These are phyloP conservation scores for Baryphthengus martii DNA, from an alignment of 2,113 vertebrate species.

Conservation along the genomic window DNA sequence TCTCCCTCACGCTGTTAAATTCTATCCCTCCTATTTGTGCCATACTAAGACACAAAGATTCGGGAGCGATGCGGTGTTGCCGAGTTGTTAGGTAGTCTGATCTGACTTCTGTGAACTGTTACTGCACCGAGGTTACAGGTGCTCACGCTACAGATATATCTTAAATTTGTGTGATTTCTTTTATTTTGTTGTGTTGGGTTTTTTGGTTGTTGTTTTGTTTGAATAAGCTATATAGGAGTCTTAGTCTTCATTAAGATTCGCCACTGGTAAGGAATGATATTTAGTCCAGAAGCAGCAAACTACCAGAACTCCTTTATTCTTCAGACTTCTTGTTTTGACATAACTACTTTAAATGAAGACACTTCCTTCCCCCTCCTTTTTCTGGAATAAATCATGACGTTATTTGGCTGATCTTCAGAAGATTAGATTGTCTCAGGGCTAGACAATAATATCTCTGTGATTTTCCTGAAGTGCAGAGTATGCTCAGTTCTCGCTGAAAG, in stretches of 20 bases:
- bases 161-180: background rate
- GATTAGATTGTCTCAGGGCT: constrained; percentile 1
- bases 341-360: background rate
- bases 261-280: background rate
- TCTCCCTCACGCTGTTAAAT: background rate
- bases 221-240: background rate
- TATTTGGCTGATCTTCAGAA: background rate
- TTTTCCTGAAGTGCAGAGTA: background rate
- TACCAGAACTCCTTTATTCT: background rate
- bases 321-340: background rate
- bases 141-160: background rate
- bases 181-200: background rate
- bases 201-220: background rate
- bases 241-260: background rate
- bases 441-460: background rate
- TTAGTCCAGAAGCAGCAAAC: background rate
- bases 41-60: accelerated
- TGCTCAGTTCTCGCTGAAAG: background rate
- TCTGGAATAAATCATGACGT: background rate
- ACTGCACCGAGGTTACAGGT: background rate
- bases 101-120: background rate
- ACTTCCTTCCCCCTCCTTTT: background rate
- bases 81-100: background rate
- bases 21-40: background rate
- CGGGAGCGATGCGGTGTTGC: background rate